phyloP scores from a whole-genome alignment of 2,888 invertebrate species.

The Erannis defoliaria region DNA sequence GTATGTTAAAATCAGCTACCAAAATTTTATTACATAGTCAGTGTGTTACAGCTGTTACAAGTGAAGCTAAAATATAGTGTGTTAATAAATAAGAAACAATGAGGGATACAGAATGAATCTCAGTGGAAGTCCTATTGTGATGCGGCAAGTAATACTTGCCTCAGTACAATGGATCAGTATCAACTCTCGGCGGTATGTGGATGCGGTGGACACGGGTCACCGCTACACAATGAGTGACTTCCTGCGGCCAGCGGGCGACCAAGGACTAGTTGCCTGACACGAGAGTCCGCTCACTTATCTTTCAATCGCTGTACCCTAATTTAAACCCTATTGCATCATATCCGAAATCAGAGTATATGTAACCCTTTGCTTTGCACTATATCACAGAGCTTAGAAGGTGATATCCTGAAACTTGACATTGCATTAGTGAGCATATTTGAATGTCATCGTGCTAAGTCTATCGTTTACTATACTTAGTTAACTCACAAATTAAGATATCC shows the following conservation, averaged over 20 bases:
- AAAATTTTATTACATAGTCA: too few species aligned
- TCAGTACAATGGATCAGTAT: slow-evolving; percentile 42
- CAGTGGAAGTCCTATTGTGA: slow-evolving; percentile 30
- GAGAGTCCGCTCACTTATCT: slow-evolving; percentile 60
- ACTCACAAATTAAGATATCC: neutral
- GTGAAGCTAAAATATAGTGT: too few species aligned
- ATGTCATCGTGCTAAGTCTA: slow-evolving; percentile 3
- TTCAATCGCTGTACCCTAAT: slow-evolving; percentile 52
- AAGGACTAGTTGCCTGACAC: slow-evolving; percentile 75
- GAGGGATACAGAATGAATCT: slow-evolving; percentile 20
- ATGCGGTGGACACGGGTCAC: slow-evolving; percentile 74
- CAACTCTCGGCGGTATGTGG: slow-evolving; percentile 48
- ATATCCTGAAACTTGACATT: slow-evolving; percentile 22
- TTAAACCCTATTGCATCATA: slow-evolving; percentile 44
- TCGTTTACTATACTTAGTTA: too few species aligned
- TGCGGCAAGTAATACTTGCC: slow-evolving; percentile 32
- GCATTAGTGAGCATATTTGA: too few species aligned
- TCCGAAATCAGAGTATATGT: slow-evolving; percentile 33
- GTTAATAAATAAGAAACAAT: slow-evolving; percentile 22
- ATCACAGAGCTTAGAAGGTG: slow-evolving; percentile 37
- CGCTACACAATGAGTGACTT: slow-evolving; percentile 78
- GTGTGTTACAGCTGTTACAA: too few species aligned
- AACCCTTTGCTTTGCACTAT: slow-evolving; percentile 7
- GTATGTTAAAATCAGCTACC: too few species aligned
- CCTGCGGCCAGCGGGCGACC: slow-evolving; percentile 72